Base-by-base conservation (phyloP, 2,888 invertebrate genomes). In the Adineta ricciae region DNA sequence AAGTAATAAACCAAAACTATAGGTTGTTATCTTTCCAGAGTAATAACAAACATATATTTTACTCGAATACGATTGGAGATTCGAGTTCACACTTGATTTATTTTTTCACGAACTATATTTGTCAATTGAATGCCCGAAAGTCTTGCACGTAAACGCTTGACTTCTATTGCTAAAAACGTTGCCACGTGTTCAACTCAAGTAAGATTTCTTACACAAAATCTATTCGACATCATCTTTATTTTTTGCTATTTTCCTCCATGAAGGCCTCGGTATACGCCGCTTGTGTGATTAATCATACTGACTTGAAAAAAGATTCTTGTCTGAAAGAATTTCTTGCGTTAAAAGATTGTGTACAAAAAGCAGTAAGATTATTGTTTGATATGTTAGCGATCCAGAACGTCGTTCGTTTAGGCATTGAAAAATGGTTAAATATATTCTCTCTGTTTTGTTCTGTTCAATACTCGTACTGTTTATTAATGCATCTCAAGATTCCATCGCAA, bases 301-400 rank as follows among this genome's bases (percentile, higher is more conserved):
- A 85, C 16, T 52, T 85, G 52, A 72, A 85, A 83, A 73, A 78
- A 78, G 84, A 85, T 52, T 38, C 84, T 32, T 85, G 85, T 78
- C 49, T 83, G 64, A 83, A 85, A 85, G 84, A 85, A 82, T 85
- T 85, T 83, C 78, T 38, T 52, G 78, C 83, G n/a, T 72, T 85
- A 19, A 85, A 84, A 84, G 82, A 83, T 41, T 85, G 85, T 52
- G 84, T 85, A 24, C 73, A 84, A 83, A 84, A 85, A 83, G 85
- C 82, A 46, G 38, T 78, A 78, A n/a, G 41, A 32, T 9, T n/a
- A 38, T 3, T 41, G 1, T 56, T 56, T 56, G n/a, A n/a, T n/a
- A n/a, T n/a, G n/a, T n/a, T n/a, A n/a, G n/a, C n/a, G n/a, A n/a
- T n/a, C n/a, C n/a, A n/a, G n/a, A n/a, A n/a, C n/a, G n/a, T n/a